phyloP scores from a whole-genome alignment of 1,140 invertebrate species.

The Psilanteris sp. region DNA sequence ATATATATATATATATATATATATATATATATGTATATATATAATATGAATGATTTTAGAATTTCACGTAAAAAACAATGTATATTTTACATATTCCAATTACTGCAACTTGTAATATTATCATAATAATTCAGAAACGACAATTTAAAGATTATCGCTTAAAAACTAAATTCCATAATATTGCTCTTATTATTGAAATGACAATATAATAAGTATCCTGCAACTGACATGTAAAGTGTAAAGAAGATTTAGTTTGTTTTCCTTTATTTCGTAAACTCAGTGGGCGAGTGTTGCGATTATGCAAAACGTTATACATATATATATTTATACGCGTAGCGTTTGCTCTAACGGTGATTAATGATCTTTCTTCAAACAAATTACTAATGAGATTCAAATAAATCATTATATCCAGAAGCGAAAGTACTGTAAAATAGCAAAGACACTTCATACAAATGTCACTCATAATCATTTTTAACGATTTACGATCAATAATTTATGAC shows the following conservation, averaged over 20 bases:
- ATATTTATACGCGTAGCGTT: conserved; percentile 25
- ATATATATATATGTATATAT: too few relatives aligned
- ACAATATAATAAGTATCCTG: conserved; percentile 28
- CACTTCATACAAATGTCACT: conserved; percentile 31
- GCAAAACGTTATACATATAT: conserved; percentile 43
- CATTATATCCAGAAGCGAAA: conserved; percentile 35
- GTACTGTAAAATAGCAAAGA: conserved; percentile 27
- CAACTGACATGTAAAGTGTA: conserved; percentile 25
- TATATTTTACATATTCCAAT: too few relatives aligned
- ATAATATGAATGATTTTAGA: too few relatives aligned
- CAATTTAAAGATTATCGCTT: too few relatives aligned
- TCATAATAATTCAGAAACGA: too few relatives aligned
- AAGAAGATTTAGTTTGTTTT: conserved; percentile 39
- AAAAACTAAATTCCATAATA: too few relatives aligned
- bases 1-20: too few relatives aligned
- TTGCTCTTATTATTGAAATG: conserved; percentile 13
- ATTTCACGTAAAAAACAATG: too few relatives aligned
- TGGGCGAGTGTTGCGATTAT: conserved; percentile 41
- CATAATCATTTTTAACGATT: conserved; percentile 5
- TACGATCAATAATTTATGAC: conserved; percentile 16
- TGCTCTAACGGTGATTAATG: conserved; percentile 27
- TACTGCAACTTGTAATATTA: too few relatives aligned
- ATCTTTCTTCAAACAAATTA: conserved; percentile 40
- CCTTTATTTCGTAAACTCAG: conserved; percentile 41
- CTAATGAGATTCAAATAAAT: conserved; percentile 44